A percentile compares a stretch with the other conserved stretches of the same genome.
Evolutionary conservation across 2,113 vertebrate species (phyloP).

Genomic region (Microtus ochrogaster): DNA sequence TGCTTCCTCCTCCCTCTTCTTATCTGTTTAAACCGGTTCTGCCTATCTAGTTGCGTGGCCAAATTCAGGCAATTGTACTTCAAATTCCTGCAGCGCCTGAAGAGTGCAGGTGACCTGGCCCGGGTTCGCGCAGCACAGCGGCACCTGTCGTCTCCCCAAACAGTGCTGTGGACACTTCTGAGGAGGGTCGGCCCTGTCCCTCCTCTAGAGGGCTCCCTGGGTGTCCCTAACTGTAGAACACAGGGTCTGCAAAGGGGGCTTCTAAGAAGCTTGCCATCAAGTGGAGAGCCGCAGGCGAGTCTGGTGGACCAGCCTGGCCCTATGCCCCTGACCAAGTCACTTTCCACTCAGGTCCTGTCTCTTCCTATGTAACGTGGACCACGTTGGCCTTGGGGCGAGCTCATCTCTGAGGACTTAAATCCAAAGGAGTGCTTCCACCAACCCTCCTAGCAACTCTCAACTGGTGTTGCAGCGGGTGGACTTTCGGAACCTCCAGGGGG

Average conservation of each 20-base stretch:
- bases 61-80: neutral
- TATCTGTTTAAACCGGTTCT: neutral
- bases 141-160: neutral
- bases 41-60: neutral
- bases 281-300: neutral
- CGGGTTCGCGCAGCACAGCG: neutral
- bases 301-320: neutral
- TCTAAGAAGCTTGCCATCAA: neutral
- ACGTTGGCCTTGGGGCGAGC: neutral
- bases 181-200: neutral
- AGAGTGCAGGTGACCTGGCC: neutral
- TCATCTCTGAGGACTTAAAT: neutral
- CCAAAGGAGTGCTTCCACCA: neutral
- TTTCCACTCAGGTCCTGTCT: neutral
- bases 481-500: conserved; percentile 19
- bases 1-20: neutral
- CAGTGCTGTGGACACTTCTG: neutral
- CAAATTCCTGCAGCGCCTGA: neutral
- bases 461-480: neutral
- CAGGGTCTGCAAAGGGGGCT: neutral
- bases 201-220: neutral
- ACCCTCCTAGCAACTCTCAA: neutral
- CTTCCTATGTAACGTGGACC: neutral
- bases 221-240: neutral
- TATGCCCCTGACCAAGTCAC: neutral